Conservation (phyloP, 2,888 invertebrate genomes). For the Cybosia mesomella region DNA sequence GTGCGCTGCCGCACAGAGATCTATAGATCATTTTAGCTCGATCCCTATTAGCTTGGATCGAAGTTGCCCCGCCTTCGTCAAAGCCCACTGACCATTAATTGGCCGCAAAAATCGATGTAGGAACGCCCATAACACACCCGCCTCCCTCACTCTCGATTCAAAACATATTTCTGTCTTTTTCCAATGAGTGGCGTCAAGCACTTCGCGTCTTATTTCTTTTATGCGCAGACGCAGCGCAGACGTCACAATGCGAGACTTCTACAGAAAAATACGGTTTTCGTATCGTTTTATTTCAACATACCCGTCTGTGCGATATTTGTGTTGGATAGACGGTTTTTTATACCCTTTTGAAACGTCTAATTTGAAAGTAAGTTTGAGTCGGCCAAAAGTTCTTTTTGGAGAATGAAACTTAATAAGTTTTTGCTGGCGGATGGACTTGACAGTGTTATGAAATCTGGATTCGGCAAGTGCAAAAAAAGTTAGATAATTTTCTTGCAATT, state of each 20-base stretch:
- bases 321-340: conserved; percentile 73
- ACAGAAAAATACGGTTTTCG: conserved; percentile 82
- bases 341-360: conserved; percentile 70
- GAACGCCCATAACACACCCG: conserved; percentile 71
- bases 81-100: conserved; percentile 87
- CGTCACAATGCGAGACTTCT: conserved; percentile 79
- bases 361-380: conserved; percentile 74
- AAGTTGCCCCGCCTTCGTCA: conserved; percentile 76
- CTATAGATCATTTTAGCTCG: conserved; percentile 86
- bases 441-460: conserved; percentile 61
- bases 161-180: conserved; percentile 53
- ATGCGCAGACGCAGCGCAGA: conserved; percentile 73
- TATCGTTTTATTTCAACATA: conserved; percentile 73
- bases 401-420: conserved; percentile 32
- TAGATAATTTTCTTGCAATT: background rate
- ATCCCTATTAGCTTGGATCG: conserved; percentile 83
- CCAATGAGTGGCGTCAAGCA: conserved; percentile 58
- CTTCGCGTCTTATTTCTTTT: conserved; percentile 73
- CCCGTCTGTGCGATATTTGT: conserved; percentile 83
- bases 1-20: conserved; percentile 74
- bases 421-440: conserved; percentile 61
- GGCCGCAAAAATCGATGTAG: conserved; percentile 77
- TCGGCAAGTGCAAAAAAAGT: conserved; percentile 36
- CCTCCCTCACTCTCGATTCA: conserved; percentile 55
- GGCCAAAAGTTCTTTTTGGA: conserved; percentile 60